Evolutionary conservation across 2,113 vertebrate species (phyloP).

Genomic region (Apistogramma diplotaenia): DNA sequence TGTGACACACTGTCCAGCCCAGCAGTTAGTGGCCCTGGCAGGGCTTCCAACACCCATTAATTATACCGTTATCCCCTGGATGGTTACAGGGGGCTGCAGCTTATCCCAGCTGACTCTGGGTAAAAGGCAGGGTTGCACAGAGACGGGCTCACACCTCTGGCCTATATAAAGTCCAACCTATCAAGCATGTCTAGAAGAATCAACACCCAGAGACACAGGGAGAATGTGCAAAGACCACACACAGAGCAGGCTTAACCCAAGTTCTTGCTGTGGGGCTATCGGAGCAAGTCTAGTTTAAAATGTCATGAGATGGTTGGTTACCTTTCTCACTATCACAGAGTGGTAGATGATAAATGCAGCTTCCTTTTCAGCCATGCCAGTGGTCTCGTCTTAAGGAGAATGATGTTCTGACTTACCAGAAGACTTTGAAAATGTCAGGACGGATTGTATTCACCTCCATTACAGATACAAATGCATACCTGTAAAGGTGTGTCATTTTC

Average conservation of each 20-base stretch:
- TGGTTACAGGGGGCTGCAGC: neutral
- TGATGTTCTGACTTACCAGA: neutral
- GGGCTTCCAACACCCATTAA: neutral
- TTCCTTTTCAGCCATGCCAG: neutral
- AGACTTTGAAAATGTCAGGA: neutral
- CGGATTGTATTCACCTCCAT: neutral
- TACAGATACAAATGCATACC: neutral
- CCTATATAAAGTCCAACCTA: neutral
- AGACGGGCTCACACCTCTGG: neutral
- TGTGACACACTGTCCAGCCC: neutral
- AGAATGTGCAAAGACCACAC: neutral
- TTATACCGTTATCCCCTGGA: neutral
- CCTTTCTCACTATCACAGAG: neutral
- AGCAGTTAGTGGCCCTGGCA: neutral
- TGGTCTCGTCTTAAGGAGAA: neutral
- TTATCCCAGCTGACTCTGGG: neutral
- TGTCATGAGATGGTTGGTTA: neutral
- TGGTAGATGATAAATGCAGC: neutral
- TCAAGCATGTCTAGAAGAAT: neutral
- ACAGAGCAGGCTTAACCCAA: neutral
- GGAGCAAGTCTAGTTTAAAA: neutral
- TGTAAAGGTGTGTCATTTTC: neutral
- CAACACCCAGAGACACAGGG: fast-evolving
- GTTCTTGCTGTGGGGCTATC: neutral
- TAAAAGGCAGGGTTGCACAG: neutral